Conservation (phyloP, 1,140 invertebrate species). For the Pseudobourletiella spinata region DNA sequence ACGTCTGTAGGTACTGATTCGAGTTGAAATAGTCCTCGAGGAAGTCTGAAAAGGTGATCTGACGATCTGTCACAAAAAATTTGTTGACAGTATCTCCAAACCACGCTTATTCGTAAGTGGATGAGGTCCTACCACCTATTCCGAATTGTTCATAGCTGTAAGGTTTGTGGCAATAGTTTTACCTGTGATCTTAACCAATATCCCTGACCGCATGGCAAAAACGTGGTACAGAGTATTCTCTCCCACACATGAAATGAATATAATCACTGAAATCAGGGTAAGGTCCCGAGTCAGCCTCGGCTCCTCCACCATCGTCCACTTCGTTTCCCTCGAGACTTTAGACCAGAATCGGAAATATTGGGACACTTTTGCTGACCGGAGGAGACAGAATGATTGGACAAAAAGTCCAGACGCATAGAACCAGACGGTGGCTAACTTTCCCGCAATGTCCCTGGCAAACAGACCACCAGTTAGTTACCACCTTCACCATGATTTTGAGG, state of each 20-base stretch:
- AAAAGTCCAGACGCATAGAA: slow-evolving; percentile 22
- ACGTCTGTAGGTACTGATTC: slow-evolving; percentile 22
- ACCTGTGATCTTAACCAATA: neutral
- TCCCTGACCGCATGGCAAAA: slow-evolving; percentile 12
- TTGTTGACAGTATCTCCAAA: too few species aligned
- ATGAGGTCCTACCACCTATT: neutral
- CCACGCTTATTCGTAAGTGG: neutral
- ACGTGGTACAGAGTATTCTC: slow-evolving; percentile 30
- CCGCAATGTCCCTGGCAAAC: slow-evolving; percentile 15
- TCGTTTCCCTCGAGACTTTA: slow-evolving; percentile 4
- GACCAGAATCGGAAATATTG: slow-evolving; percentile 17
- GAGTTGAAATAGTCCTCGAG: slow-evolving; percentile 25
- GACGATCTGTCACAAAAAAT: too few species aligned
- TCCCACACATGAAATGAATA: slow-evolving; percentile 14
- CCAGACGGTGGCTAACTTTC: slow-evolving; percentile 21
- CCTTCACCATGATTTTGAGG: neutral
- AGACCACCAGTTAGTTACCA: neutral
- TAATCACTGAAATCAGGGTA: slow-evolving; percentile 14
- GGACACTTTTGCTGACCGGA: slow-evolving; percentile 13
- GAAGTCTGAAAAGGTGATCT: slow-evolving; percentile 12
- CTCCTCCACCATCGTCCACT: slow-evolving; percentile 3
- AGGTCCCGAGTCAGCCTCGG: slow-evolving; percentile 9
- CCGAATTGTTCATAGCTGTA: neutral
- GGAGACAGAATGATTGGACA: slow-evolving; percentile 22
- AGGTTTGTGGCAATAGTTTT: neutral